Percentiles rank a stretch among this genome's conserved stretches.
These are phyloP conservation scores for Epiperipatus broadwayi DNA, from an alignment of 2,888 invertebrate species.

Conservation along the genomic window DNA sequence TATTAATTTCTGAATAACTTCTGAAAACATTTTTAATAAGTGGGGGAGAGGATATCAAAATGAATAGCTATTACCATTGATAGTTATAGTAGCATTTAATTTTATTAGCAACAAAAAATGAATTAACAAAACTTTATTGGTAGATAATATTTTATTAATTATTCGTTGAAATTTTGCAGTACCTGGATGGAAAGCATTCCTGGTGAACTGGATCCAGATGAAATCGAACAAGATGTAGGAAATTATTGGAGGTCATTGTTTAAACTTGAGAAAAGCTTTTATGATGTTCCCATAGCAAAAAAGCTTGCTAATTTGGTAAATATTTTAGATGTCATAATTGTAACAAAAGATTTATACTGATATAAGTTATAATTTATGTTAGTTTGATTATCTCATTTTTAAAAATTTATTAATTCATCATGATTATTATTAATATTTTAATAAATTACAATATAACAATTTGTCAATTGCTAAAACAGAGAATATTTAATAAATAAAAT, in stretches of 20 bases:
- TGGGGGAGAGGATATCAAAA: too few species aligned
- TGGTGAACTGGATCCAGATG: constrained; percentile 65
- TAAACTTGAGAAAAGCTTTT: constrained; percentile 69
- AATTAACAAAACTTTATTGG: neutral
- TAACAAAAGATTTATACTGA: neutral
- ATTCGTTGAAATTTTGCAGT: constrained; percentile 22
- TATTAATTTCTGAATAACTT: too few species aligned
- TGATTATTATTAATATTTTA: constrained; percentile 11
- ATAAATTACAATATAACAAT: too few species aligned
- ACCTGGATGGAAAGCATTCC: constrained; percentile 68
- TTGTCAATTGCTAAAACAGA: too few species aligned
- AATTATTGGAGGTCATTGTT: constrained; percentile 52
- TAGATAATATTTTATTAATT: constrained; percentile 4
- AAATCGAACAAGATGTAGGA: constrained; percentile 58
- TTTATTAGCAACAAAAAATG: neutral
- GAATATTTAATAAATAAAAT: too few species aligned
- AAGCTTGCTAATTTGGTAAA: constrained; percentile 45
- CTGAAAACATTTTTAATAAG: too few species aligned
- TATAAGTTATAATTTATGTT: neutral
- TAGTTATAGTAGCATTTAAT: neutral
- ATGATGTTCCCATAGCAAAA: constrained; percentile 50
- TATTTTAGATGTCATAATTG: constrained; percentile 5
- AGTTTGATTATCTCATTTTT: neutral
- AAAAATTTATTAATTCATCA: neutral
- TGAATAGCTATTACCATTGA: too few species aligned